Evolutionary conservation across 2,888 invertebrate genomes (phyloP).

Genomic region (Hecatera dysodea): DNA sequence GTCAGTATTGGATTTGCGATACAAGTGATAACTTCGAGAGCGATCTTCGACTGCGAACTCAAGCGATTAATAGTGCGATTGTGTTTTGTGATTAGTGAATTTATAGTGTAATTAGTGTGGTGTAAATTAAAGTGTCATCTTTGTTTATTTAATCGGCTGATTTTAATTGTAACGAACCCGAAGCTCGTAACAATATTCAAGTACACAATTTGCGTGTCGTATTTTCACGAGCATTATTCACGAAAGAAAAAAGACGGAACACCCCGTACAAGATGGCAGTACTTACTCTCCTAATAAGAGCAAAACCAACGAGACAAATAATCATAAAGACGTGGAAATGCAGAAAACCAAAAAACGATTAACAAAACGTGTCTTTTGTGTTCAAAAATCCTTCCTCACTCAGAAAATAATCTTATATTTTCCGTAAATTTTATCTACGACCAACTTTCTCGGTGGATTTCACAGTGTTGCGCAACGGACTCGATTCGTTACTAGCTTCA

Average conservation of each 20-base stretch:
- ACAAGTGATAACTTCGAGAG: no score
- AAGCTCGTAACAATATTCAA: no score
- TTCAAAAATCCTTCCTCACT: constrained; percentile 9
- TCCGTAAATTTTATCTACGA: constrained; percentile 57
- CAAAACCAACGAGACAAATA: constrained; percentile 26
- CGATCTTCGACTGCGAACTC: no score
- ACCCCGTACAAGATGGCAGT: constrained; percentile 2
- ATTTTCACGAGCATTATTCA: neutral
- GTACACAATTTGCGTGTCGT: neutral
- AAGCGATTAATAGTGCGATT: no score
- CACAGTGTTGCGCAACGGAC: constrained; percentile 55
- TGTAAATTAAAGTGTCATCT: no score
- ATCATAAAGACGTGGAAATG: constrained; percentile 31
- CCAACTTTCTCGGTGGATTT: constrained; percentile 63
- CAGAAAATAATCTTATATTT: constrained; percentile 51
- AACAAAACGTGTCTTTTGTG: constrained; percentile 34
- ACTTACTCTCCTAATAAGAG: constrained; percentile 20
- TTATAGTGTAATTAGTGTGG: no score
- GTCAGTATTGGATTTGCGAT: no score
- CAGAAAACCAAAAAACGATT: constrained; percentile 34
- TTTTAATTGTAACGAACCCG: no score
- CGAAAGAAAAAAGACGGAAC: neutral
- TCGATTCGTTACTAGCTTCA: constrained; percentile 55
- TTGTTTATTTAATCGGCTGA: no score
- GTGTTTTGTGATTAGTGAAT: no score